Evolutionary conservation across 1,140 invertebrate genomes (phyloP), one percentile per base, ranked within the genome.

Genomic region (Ceratosolen solmsi): DNA sequence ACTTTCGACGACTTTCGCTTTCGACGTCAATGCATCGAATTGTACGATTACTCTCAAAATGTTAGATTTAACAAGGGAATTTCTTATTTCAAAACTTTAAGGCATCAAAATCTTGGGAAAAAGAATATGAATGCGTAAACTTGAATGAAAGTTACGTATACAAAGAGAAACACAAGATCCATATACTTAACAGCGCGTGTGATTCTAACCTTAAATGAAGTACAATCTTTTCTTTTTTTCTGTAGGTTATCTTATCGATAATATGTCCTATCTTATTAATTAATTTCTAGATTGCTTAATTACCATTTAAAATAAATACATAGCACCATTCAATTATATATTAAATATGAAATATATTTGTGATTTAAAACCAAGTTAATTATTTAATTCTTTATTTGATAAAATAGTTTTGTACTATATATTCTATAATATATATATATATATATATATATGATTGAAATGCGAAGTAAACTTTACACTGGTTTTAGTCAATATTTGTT

Each of bases 241-340:
- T 65, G 1, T 8, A 22, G 27, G 30, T 65, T 36, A 36, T 65
- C 60, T 65, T 65, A 65, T 36, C 60, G 4, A 1, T 5, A 2
- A 0, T 65, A 15, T 36, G 60, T 3, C 11, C 17, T 65, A 36
- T 17, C 30, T 65, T 36, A 65, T 36, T 20, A 36, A 65, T 33
- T 65, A 65, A 65, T 65, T 65, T 65, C 33, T 36, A 8, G 3
- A 36, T 65, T 36, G 27, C 3, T 65, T 65, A 65, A 65, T 65
- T 65, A 65, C 27, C 36, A 27, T 20, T 15, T 65, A 22, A 63
- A 65, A 36, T 17, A 65, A 65, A 20, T 27, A 65, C 8, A 13
- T n/a, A n/a, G n/a, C n/a, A n/a, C 17, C 17, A 36, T 65, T 65
- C 9, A 2, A 36, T n/a, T n/a, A n/a, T n/a, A 13, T 60, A 11